phyloP scores from a whole-genome alignment of 2,113 vertebrate genomes.

The Erythrocercus mccallii region DNA sequence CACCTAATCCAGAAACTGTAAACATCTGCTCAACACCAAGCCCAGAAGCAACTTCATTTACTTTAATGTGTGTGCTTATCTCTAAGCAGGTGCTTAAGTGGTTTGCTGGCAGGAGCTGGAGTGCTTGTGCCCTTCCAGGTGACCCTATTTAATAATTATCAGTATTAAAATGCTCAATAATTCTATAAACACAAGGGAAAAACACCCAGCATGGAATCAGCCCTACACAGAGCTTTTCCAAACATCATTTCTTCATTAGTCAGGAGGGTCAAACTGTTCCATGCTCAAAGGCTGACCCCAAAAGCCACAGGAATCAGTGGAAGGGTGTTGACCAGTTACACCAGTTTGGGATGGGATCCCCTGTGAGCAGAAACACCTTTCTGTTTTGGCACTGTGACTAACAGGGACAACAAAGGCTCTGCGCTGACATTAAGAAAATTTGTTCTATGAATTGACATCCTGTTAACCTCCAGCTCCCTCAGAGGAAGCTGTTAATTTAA shows the following conservation, averaged over 20 bases:
- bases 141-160: slow-evolving; percentile 25
- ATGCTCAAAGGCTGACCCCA: background rate
- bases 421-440: background rate
- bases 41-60: background rate
- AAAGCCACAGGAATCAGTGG: background rate
- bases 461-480: background rate
- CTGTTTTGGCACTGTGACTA: background rate
- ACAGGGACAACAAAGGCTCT: background rate
- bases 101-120: slow-evolving; percentile 25
- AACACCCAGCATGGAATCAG: background rate
- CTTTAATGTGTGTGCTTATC: background rate
- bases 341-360: background rate
- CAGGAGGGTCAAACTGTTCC: background rate
- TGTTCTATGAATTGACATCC: background rate
- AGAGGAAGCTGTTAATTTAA: slow-evolving; percentile 29
- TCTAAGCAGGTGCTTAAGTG: slow-evolving; percentile 25
- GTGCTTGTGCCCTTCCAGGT: background rate
- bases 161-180: background rate
- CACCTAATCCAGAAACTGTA: background rate
- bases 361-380: slow-evolving; percentile 14
- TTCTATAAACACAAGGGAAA: background rate
- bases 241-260: background rate
- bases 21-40: background rate
- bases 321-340: background rate
- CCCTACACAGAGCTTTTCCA: background rate